Evolutionary conservation across 2,888 invertebrate genomes (phyloP).

Genomic region (Aleiodes alternator): DNA sequence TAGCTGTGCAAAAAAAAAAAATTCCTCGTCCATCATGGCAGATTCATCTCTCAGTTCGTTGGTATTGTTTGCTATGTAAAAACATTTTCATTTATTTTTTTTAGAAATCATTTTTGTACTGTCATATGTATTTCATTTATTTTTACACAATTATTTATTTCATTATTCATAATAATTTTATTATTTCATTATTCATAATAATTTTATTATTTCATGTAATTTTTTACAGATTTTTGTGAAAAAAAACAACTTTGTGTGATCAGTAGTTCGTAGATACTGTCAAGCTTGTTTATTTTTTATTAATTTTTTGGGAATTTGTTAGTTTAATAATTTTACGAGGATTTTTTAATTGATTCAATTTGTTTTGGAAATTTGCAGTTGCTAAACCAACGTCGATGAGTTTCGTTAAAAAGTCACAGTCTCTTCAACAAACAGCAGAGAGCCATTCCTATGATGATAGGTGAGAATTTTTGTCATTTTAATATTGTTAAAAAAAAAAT

Average conservation of each 20-base stretch:
- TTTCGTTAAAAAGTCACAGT: conserved; percentile 74
- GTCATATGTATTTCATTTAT: conserved; percentile 27
- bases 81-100: conserved; percentile 52
- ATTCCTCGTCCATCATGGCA: conserved; percentile 55
- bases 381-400: conserved; percentile 70
- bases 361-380: conserved; percentile 66
- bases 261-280: conserved; percentile 40
- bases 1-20: conserved; percentile 52
- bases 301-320: conserved; percentile 17
- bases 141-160: conserved; percentile 29
- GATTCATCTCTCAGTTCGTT: conserved; percentile 66
- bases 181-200: conserved; percentile 9
- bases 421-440: conserved; percentile 72
- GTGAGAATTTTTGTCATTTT: conserved; percentile 55
- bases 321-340: background rate
- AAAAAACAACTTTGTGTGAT: conserved; percentile 38
- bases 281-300: conserved; percentile 7
- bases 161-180: conserved; percentile 11
- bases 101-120: conserved; percentile 3
- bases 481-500: background rate
- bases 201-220: conserved; percentile 28
- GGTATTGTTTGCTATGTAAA: conserved; percentile 67
- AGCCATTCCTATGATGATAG: conserved; percentile 71
- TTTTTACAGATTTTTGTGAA: conserved; percentile 18
- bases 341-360: conserved; percentile 38